These are phyloP conservation scores for Cotesia typhae DNA, from an alignment of 1,140 invertebrate species.

Conservation along the genomic window DNA sequence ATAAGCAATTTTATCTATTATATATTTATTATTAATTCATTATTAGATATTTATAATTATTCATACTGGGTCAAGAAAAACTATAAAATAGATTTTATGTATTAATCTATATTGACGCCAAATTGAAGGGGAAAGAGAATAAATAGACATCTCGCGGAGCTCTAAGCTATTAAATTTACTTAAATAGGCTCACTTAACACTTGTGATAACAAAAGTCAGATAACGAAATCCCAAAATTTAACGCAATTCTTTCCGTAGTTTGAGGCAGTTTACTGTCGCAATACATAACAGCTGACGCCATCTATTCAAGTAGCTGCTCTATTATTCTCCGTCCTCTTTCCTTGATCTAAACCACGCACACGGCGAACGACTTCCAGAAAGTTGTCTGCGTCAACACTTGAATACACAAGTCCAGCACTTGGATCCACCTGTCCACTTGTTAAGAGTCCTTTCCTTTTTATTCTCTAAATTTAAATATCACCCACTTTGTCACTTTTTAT, in stretches of 20 bases:
- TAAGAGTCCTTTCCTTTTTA: slow-evolving; percentile 36
- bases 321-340: slow-evolving; percentile 6
- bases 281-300: slow-evolving; percentile 48
- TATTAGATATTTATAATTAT: too few species aligned
- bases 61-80: too few species aligned
- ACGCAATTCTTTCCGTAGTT: too few species aligned
- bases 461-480: slow-evolving; percentile 21
- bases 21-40: background rate
- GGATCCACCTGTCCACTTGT: slow-evolving; percentile 45
- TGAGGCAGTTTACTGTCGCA: slow-evolving; percentile 25
- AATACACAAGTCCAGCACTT: slow-evolving; percentile 45
- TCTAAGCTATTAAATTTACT: too few species aligned
- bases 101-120: too few species aligned
- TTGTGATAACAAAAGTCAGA: too few species aligned
- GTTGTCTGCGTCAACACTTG: slow-evolving; percentile 37
- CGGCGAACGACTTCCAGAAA: background rate
- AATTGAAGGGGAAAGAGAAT: too few species aligned
- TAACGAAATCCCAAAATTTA: too few species aligned
- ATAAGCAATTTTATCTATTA: slow-evolving; percentile 29
- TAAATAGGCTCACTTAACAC: too few species aligned
- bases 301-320: slow-evolving; percentile 38
- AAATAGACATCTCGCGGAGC: too few species aligned
- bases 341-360: background rate
- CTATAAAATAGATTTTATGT: too few species aligned
- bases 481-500: background rate